Evolutionary conservation across 2,797 vertebrate species (phyloP).

Genomic region (Lophotriccus pileatus): DNA sequence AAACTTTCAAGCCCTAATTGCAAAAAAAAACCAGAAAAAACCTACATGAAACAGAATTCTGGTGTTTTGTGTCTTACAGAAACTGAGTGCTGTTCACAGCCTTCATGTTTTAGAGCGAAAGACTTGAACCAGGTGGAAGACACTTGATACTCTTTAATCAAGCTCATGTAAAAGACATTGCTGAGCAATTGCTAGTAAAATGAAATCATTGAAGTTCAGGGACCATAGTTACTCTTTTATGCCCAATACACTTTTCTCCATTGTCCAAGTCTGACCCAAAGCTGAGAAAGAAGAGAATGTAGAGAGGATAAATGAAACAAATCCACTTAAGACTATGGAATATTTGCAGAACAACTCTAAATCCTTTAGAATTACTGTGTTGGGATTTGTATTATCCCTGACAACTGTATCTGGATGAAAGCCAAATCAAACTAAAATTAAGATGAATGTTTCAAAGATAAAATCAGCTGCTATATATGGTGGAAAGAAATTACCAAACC

Average conservation of each 20-base stretch:
- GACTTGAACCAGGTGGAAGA: background rate
- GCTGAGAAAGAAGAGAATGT: background rate
- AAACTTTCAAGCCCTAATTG: background rate
- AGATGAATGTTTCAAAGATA: background rate
- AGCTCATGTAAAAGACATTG: background rate
- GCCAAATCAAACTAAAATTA: slow-evolving; percentile 42
- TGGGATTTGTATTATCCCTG: slow-evolving; percentile 3
- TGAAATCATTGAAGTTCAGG: background rate
- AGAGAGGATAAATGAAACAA: slow-evolving; percentile 24
- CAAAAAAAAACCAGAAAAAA: background rate
- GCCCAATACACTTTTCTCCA: background rate
- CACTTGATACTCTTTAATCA: background rate
- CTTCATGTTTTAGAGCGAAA: background rate
- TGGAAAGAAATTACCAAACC: background rate
- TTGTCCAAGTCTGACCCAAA: background rate
- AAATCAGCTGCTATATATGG: background rate
- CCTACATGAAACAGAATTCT: background rate
- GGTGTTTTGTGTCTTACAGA: background rate
- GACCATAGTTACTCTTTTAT: background rate
- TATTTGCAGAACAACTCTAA: background rate
- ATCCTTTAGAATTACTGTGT: background rate
- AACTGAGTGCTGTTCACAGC: background rate
- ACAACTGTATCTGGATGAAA: slow-evolving; percentile 9
- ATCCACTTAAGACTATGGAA: slow-evolving; percentile 1
- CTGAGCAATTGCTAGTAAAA: background rate